These are phyloP conservation scores for Chromis chromis DNA, from an alignment of 2,797 vertebrate genomes.

Conservation along the genomic window DNA sequence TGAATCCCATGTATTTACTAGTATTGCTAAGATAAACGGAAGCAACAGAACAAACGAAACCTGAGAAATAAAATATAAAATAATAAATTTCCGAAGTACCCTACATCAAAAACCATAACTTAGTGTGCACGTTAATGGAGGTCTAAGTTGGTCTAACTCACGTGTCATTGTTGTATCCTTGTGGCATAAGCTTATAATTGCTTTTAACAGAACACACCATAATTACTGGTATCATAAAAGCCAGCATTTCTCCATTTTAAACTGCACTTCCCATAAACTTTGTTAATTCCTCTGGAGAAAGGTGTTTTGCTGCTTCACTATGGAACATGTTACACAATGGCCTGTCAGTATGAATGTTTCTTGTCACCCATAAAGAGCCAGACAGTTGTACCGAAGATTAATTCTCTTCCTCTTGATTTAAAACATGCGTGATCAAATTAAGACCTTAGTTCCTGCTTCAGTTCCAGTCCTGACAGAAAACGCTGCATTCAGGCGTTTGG, in stretches of 20 bases:
- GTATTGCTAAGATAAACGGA: neutral
- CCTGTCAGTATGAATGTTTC: neutral
- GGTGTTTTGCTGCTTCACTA: constrained; percentile 1
- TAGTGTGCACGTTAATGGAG: neutral
- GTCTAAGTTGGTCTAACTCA: neutral
- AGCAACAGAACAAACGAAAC: neutral
- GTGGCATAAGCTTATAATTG: too few species aligned
- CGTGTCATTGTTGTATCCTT: too few species aligned
- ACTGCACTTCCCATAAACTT: constrained; percentile 25
- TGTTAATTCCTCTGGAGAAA: neutral
- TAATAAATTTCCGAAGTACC: neutral
- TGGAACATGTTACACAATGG: neutral
- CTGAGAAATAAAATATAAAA: too few species aligned
- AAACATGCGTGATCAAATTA: neutral
- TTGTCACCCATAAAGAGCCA: neutral
- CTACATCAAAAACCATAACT: neutral
- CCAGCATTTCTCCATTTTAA: constrained; percentile 24
- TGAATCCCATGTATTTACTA: too few species aligned
- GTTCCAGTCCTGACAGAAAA: constrained; percentile 5
- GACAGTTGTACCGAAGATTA: constrained; percentile 16
- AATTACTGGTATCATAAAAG: constrained; percentile 2
- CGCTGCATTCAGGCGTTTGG: neutral
- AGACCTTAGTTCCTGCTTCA: constrained; percentile 31
- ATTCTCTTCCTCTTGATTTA: constrained; percentile 29
- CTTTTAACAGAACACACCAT: neutral